Evolutionary conservation across 2,113 vertebrate genomes (phyloP).

Genomic region (Martes martes): DNA sequence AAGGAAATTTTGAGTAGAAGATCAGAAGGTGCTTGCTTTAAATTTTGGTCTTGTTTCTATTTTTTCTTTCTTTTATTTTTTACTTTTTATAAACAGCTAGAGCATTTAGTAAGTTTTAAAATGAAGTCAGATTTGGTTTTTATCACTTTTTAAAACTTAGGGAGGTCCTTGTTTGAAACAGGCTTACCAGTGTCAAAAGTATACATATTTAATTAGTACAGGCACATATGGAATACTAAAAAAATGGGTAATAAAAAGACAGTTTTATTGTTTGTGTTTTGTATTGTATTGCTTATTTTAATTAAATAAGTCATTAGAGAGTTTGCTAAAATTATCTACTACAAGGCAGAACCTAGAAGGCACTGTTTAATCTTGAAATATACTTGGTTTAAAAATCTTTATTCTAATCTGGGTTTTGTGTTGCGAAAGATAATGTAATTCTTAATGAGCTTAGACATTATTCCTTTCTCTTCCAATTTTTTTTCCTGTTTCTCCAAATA

Average conservation of each 20-base stretch:
- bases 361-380: conserved; percentile 29
- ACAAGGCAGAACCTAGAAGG: background rate
- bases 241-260: background rate
- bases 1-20: background rate
- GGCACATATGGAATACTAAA: background rate
- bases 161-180: conserved; percentile 1
- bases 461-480: conserved; percentile 1
- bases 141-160: background rate
- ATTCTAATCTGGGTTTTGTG: conserved; percentile 30
- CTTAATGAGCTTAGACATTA: conserved; percentile 1
- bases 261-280: conserved; percentile 52
- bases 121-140: conserved; percentile 43
- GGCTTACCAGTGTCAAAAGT: background rate
- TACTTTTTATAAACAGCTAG: background rate
- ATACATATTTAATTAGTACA: conserved; percentile 42
- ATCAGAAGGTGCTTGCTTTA: conserved; percentile 6
- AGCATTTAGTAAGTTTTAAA: conserved; percentile 11
- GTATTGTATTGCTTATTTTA: conserved; percentile 26
- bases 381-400: conserved; percentile 26
- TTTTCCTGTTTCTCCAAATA: background rate
- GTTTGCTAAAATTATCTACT: conserved; percentile 37
- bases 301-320: background rate
- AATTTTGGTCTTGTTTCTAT: background rate
- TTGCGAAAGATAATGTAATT: background rate
- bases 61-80: background rate